Evolutionary conservation across 2,113 vertebrate species (phyloP), one percentile per base, ranked within the genome.

Genomic region (Hyperopisus bebe): DNA sequence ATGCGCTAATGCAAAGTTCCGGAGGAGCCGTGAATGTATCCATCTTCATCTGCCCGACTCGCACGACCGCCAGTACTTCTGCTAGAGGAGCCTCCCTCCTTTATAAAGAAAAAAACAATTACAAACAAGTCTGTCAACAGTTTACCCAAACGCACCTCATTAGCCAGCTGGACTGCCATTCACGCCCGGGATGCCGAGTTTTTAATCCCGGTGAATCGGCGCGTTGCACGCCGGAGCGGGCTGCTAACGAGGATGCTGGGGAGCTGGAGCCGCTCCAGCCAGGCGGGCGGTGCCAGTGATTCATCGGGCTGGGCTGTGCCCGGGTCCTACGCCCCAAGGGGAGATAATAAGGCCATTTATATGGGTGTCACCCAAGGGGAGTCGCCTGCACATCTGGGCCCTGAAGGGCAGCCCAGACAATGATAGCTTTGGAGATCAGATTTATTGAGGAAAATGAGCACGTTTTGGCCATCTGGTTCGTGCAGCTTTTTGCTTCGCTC

Each of bases 11-110:
- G 96, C 95, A 95, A 96, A 97, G 96, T 95, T 95, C 94, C 94
- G 93, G 93, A 89, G 94, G 95, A 95, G 94, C 94, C 92, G 87
- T 55, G 86, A 88, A 92, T 94, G 94, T 95, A 97, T 97, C 96
- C 94, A 95, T 97, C 97, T 97, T 97, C 96, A 95, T 97, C 96
- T 93, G 90, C 90, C 94, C 95, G 96, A 96, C 95, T 95, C 95
- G 82, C 82, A 11, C 19, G 3, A 47, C 19, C 15, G 96, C 95
- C 96, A 94, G 93, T 96, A 27, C 96, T 93, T 94, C 95, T 93
- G 93, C 97, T 96, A 97, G 96, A 95, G 95, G 94, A 96, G 31
- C 5, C 27, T 35, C 92, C 92, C 94, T 94, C 95, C 93, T 93
- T 80, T 80, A 80, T 39, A 80, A 80, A 80, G 35, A 42, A 80